phyloP scores from a whole-genome alignment of 2,113 vertebrate genomes.

The Scartelaos histophorus region DNA sequence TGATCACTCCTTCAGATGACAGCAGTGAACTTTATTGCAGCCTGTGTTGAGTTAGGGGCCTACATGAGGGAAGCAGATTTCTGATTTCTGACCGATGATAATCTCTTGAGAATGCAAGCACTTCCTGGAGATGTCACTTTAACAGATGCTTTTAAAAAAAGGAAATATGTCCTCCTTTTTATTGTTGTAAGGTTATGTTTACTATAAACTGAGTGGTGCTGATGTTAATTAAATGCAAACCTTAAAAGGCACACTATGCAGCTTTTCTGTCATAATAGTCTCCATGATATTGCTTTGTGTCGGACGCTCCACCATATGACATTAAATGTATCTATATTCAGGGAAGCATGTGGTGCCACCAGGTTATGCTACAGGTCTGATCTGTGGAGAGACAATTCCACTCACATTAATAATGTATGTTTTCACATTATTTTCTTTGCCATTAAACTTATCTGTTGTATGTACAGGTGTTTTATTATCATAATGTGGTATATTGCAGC shows the following conservation, averaged over 20 bases:
- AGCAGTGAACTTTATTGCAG: conserved; percentile 5
- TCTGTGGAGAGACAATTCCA: no score
- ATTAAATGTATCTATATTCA: no score
- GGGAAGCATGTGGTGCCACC: no score
- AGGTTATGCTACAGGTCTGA: no score
- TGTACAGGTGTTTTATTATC: no score
- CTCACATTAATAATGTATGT: no score
- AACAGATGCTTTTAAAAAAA: conserved; percentile 66
- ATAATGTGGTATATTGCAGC: no score
- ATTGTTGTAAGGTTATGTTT: neutral
- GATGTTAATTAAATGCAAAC: neutral
- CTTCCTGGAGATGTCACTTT: conserved; percentile 58
- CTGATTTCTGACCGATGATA: conserved; percentile 50
- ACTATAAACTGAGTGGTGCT: neutral
- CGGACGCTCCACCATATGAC: no score
- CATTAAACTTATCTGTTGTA: no score
- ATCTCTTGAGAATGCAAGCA: conserved; percentile 61
- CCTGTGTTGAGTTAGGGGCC: conserved; percentile 11
- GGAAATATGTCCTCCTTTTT: conserved; percentile 37
- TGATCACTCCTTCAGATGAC: conserved; percentile 30
- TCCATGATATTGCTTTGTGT: no score
- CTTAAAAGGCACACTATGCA: neutral
- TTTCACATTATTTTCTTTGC: no score
- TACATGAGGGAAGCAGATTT: conserved; percentile 23
- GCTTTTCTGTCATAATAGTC: no score